Conservation (phyloP, 2,113 vertebrate genomes). For the Sylvietta virens region DNA sequence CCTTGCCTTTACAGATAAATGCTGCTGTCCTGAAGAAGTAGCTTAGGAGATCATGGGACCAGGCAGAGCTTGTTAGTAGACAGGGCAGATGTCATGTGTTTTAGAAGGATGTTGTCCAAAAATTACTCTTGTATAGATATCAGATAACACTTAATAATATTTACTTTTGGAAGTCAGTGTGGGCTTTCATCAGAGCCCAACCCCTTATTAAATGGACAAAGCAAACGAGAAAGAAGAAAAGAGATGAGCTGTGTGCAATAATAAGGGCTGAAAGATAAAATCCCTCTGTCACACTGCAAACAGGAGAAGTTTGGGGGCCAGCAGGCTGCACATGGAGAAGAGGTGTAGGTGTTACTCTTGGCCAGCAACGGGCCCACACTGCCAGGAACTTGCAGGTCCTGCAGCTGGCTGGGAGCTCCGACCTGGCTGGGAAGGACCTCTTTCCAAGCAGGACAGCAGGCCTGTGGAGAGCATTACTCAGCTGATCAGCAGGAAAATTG, state of each 20-base stretch:
- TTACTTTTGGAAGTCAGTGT: background rate
- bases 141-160: background rate
- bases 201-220: background rate
- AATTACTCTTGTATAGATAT: background rate
- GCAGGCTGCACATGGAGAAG: background rate
- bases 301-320: background rate
- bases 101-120: background rate
- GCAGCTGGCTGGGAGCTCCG: slow-evolving; percentile 6
- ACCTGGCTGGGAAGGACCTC: slow-evolving; percentile 10
- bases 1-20: background rate
- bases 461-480: slow-evolving; percentile 59
- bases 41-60: background rate
- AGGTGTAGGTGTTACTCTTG: slow-evolving; percentile 28
- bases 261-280: background rate
- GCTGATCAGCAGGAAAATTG: slow-evolving; percentile 36
- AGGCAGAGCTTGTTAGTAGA: background rate
- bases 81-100: background rate
- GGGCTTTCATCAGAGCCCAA: background rate
- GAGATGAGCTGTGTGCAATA: background rate
- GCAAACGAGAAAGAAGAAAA: background rate
- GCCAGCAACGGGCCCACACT: background rate
- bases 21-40: background rate
- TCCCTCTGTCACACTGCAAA: background rate
- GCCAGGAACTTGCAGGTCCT: slow-evolving; percentile 22
- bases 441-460: slow-evolving; percentile 49